Evolutionary conservation across 2,888 invertebrate species (phyloP).

Genomic region (Teleiodes luculella): DNA sequence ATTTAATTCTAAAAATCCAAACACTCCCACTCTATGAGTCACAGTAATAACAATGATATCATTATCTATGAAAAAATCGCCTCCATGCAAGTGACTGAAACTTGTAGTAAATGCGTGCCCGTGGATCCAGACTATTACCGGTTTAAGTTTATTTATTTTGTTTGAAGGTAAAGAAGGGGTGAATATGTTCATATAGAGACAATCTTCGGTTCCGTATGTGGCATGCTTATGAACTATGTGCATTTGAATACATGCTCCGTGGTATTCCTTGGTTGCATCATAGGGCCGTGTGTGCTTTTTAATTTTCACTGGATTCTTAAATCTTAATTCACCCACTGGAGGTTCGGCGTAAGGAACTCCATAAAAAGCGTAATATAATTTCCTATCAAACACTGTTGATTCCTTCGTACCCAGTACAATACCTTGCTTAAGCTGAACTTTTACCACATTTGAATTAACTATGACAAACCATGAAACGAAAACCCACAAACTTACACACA

Average conservation of each 20-base stretch:
- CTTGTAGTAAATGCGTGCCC: slow-evolving; percentile 65
- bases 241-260: slow-evolving; percentile 80
- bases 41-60: slow-evolving; percentile 3
- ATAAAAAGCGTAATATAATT: slow-evolving; percentile 57
- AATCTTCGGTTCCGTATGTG: slow-evolving; percentile 76
- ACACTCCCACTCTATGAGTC: slow-evolving; percentile 61
- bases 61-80: slow-evolving; percentile 60
- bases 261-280: slow-evolving; percentile 74
- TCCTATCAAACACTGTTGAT: slow-evolving; percentile 47
- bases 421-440: slow-evolving; percentile 55
- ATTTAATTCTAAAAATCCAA: slow-evolving; percentile 64
- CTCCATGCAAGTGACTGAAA: slow-evolving; percentile 65
- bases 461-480: slow-evolving; percentile 28
- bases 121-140: slow-evolving; percentile 67
- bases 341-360: slow-evolving; percentile 62
- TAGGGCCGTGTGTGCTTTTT: slow-evolving; percentile 71
- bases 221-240: slow-evolving; percentile 63
- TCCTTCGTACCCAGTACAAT: slow-evolving; percentile 44
- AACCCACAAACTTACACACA: slow-evolving; percentile 26
- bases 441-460: slow-evolving; percentile 32
- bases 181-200: slow-evolving; percentile 84
- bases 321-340: slow-evolving; percentile 54
- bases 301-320: slow-evolving; percentile 53
- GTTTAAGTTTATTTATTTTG: slow-evolving; percentile 29
- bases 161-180: slow-evolving; percentile 67